A percentile compares a stretch with the other conserved stretches of the same genome.
Conservation (phyloP, 2,797 vertebrate species). For the Crocidura indochinensis region DNA sequence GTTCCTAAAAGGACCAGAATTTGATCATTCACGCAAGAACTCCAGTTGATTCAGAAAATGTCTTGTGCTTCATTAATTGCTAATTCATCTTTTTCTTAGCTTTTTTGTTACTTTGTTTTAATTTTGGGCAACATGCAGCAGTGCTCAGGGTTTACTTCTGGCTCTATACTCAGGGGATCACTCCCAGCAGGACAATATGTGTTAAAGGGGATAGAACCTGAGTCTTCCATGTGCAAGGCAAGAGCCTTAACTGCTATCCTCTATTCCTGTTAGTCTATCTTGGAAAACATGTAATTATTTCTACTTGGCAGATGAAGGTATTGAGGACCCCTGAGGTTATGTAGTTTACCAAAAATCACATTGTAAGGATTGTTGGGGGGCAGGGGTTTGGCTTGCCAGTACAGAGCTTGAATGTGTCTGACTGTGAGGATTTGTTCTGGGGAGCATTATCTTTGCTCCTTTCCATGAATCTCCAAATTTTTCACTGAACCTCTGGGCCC, state of each 20-base stretch:
- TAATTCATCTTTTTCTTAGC: too few relatives aligned
- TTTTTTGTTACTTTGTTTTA: too few relatives aligned
- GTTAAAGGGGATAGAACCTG: too few relatives aligned
- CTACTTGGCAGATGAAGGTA: neutral
- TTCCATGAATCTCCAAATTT: neutral
- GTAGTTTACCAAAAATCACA: neutral
- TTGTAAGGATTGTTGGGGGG: neutral
- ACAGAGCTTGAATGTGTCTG: neutral
- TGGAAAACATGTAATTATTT: neutral
- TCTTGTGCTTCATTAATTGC: neutral
- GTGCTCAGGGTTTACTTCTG: too few relatives aligned
- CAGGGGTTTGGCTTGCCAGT: neutral
- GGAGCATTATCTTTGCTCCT: neutral
- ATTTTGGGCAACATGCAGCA: too few relatives aligned
- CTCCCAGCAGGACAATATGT: too few relatives aligned
- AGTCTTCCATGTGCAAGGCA: too few relatives aligned
- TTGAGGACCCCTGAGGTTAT: neutral
- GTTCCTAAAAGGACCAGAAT: neutral
- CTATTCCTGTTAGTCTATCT: neutral
- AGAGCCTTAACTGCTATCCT: too few relatives aligned
- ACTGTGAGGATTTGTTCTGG: fast-evolving
- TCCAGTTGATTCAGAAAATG: neutral
- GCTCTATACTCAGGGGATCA: too few relatives aligned
- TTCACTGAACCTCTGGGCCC: neutral
- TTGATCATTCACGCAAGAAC: neutral